Evolutionary conservation across 2,888 invertebrate genomes (phyloP).

Genomic region (Melanotus villosus): DNA sequence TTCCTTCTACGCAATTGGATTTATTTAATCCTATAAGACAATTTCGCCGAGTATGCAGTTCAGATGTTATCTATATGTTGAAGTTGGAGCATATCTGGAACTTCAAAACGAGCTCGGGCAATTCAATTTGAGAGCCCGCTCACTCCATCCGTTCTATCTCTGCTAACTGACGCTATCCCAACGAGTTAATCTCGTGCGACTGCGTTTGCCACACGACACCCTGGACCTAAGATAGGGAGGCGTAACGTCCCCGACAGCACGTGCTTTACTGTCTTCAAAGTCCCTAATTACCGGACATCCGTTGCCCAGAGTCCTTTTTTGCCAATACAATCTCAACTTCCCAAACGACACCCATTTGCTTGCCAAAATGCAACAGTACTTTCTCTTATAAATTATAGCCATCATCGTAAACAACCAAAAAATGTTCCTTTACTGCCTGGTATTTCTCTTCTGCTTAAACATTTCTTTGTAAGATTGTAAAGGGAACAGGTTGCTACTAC

Average conservation of each 20-base stretch:
- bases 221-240: slow-evolving; percentile 30
- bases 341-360: neutral
- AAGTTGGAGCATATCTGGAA: slow-evolving; percentile 45
- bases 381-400: neutral
- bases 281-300: slow-evolving; percentile 32
- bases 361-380: neutral
- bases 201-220: slow-evolving; percentile 24
- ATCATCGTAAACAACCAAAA: neutral
- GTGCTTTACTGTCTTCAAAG: slow-evolving; percentile 20
- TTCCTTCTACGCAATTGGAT: slow-evolving; percentile 40
- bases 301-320: slow-evolving; percentile 14
- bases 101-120: slow-evolving; percentile 47
- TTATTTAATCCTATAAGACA: slow-evolving; percentile 43
- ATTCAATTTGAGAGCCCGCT: slow-evolving; percentile 46
- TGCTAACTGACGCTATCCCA: slow-evolving; percentile 38
- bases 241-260: slow-evolving; percentile 7
- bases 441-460: no score
- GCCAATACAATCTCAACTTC: slow-evolving; percentile 16
- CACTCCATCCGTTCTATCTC: slow-evolving; percentile 43
- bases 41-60: slow-evolving; percentile 42
- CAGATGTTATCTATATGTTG: slow-evolving; percentile 42
- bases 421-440: no score
- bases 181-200: slow-evolving; percentile 42
- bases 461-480: no score
- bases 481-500: no score